Percentiles rank a stretch among this genome's conserved stretches.
These are phyloP conservation scores for Leptopilina myrica DNA, from an alignment of 2,888 invertebrate genomes.

Conservation along the genomic window DNA sequence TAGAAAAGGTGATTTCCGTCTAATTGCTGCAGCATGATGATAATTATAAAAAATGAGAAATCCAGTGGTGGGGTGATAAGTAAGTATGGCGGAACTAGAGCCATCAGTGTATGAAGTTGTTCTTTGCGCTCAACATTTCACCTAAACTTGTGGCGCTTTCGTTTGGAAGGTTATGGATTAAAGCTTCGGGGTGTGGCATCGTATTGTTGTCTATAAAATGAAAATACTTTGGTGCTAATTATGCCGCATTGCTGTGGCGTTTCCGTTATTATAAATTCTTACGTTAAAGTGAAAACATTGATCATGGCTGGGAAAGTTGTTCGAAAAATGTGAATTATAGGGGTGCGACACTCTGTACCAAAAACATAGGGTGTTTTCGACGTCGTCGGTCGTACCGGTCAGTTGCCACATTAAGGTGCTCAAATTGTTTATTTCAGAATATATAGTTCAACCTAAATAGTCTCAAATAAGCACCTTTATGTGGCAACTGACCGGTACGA, in stretches of 20 bases:
- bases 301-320: too few relatives aligned
- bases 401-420: too few relatives aligned
- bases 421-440: too few relatives aligned
- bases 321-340: too few relatives aligned
- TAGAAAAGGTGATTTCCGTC: conserved; percentile 15
- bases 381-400: too few relatives aligned
- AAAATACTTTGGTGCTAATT: conserved; percentile 49
- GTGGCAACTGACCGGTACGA: too few relatives aligned
- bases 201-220: conserved; percentile 65
- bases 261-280: conserved; percentile 17
- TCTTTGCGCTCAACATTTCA: conserved; percentile 47
- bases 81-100: conserved; percentile 31
- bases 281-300: conserved; percentile 33
- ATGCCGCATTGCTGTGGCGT: conserved; percentile 14
- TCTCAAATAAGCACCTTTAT: too few relatives aligned
- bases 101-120: conserved; percentile 27
- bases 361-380: too few relatives aligned
- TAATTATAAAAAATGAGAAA: conserved; percentile 34
- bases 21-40: conserved; percentile 26
- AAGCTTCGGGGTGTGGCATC: conserved; percentile 75
- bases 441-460: too few relatives aligned
- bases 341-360: too few relatives aligned
- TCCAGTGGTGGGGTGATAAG: conserved; percentile 1
- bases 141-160: conserved; percentile 67
- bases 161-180: conserved; percentile 74